Evolutionary conservation across 2,113 vertebrate species (phyloP).

Genomic region (Eclectus roratus): DNA sequence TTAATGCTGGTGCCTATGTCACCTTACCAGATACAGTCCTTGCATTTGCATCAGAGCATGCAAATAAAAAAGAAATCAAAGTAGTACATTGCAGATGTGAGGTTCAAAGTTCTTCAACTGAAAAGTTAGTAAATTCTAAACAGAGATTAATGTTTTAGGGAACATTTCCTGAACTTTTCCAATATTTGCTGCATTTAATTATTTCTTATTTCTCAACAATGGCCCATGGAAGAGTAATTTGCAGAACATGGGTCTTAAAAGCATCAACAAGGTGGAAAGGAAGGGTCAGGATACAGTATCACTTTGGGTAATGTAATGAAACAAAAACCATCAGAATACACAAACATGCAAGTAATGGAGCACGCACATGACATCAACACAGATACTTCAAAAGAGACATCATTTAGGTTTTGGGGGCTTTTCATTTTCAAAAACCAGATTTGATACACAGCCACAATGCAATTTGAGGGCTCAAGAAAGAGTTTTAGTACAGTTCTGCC

Average conservation of each 20-base stretch:
- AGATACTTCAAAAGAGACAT: neutral
- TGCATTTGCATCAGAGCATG: neutral
- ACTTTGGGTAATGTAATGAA: neutral
- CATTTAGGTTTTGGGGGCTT: accelerated
- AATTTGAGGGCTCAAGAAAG: neutral
- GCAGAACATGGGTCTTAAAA: neutral
- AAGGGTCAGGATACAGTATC: neutral
- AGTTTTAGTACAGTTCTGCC: neutral
- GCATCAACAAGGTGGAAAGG: neutral
- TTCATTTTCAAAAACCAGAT: neutral
- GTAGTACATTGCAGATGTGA: neutral
- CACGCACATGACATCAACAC: neutral
- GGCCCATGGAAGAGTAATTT: neutral
- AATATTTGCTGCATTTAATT: neutral
- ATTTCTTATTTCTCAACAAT: neutral
- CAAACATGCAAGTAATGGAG: neutral
- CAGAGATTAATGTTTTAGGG: neutral
- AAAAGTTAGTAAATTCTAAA: neutral
- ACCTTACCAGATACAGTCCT: neutral
- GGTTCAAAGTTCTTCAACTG: neutral
- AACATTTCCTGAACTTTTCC: neutral
- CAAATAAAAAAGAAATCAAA: neutral
- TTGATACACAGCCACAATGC: neutral
- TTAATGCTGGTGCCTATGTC: neutral
- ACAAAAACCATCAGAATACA: neutral